phyloP scores from a whole-genome alignment of 2,797 vertebrate species.

The Hippoglossus hippoglossus region DNA sequence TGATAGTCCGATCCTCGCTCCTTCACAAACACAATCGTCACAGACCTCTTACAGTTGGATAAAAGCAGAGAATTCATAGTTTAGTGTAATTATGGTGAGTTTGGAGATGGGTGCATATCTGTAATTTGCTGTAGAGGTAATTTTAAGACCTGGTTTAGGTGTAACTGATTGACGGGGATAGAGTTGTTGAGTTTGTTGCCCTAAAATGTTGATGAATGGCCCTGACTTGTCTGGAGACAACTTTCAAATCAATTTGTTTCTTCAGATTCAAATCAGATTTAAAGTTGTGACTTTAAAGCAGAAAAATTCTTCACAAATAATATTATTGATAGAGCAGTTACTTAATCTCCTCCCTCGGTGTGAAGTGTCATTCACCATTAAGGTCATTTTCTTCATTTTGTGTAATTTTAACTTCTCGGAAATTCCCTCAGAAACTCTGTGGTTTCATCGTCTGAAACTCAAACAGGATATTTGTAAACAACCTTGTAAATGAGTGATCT shows the following conservation, averaged over 20 bases:
- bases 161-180: conserved; percentile 75
- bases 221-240: not conserved
- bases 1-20: conserved; percentile 66
- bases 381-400: not conserved
- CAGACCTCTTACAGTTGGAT: conserved; percentile 45
- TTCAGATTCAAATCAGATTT: not conserved
- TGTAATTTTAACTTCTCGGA: conserved; percentile 10
- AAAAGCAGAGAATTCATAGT: conserved; percentile 7
- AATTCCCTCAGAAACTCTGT: not conserved
- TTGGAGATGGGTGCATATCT: conserved; percentile 6
- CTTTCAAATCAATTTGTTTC: no score
- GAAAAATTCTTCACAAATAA: conserved; percentile 17
- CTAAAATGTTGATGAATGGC: conserved; percentile 76
- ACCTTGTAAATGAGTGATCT: conserved; percentile 45
- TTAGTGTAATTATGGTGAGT: not conserved
- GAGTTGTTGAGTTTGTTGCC: conserved; percentile 64
- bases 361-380: conserved; percentile 28
- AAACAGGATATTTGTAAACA: conserved; percentile 29
- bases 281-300: conserved; percentile 13
- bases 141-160: conserved; percentile 58
- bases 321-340: conserved; percentile 27
- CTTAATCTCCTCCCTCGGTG: conserved; percentile 18
- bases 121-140: conserved; percentile 21
- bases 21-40: conserved; percentile 35
- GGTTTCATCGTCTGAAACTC: conserved; percentile 28